A percentile compares a stretch with the other conserved stretches of the same genome.
Evolutionary conservation across 2,888 invertebrate species (phyloP).

Genomic region (Pardosa pseudoannulata): DNA sequence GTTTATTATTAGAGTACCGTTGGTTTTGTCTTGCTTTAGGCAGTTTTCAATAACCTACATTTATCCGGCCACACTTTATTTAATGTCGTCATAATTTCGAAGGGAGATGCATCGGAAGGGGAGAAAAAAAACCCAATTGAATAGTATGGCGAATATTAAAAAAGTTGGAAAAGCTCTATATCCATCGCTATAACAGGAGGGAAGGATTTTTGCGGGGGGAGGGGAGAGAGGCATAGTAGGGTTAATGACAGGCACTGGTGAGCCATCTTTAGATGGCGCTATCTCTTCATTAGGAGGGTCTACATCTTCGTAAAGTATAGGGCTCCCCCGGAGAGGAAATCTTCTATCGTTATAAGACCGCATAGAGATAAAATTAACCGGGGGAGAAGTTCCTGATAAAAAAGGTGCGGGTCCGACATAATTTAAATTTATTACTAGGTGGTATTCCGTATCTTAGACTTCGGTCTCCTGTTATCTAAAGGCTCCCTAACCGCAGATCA

Average conservation of each 20-base stretch:
- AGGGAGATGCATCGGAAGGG: conserved; percentile 2
- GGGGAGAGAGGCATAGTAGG: conserved; percentile 18
- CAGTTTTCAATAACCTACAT: conserved; percentile 26
- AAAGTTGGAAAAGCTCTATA: conserved; percentile 56
- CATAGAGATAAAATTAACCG: conserved; percentile 69
- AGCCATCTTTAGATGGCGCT: conserved; percentile 58
- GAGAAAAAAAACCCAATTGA: conserved; percentile 16
- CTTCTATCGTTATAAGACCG: conserved; percentile 60
- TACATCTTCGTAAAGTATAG: conserved; percentile 60
- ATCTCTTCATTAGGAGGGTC: conserved; percentile 66
- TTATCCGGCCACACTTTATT: conserved; percentile 35
- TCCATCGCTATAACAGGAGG: conserved; percentile 45
- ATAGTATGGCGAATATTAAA: conserved; percentile 59
- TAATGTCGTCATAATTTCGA: conserved; percentile 59
- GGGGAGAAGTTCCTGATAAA: conserved; percentile 58
- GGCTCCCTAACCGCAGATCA: conserved; percentile 37
- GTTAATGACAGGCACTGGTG: conserved; percentile 65
- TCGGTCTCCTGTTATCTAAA: conserved; percentile 56
- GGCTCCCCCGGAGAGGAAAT: conserved; percentile 37
- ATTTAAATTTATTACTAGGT: conserved; percentile 72
- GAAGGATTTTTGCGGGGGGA: background rate
- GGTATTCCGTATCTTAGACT: conserved; percentile 62
- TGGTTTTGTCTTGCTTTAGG: conserved; percentile 29
- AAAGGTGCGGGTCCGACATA: conserved; percentile 62
- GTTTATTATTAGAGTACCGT: conserved; percentile 59